These are phyloP conservation scores for Pollenia amentaria DNA, from an alignment of 2,888 invertebrate genomes.

Conservation along the genomic window DNA sequence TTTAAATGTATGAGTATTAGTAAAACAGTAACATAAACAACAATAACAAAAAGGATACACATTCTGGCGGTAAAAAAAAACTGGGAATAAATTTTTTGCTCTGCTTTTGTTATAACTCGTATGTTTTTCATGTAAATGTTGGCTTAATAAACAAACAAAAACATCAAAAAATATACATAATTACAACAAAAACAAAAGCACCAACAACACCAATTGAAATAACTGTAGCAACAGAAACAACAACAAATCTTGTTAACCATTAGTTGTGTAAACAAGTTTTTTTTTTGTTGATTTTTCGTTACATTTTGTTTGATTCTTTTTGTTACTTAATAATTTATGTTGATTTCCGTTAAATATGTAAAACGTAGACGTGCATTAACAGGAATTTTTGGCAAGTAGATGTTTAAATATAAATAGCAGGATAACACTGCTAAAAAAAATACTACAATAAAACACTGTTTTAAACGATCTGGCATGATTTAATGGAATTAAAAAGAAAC, in stretches of 20 bases:
- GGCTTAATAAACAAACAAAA: slow-evolving; percentile 47
- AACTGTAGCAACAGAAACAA: slow-evolving; percentile 12
- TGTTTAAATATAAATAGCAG: too few relatives aligned
- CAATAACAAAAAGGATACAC: slow-evolving; percentile 10
- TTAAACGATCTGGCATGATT: too few relatives aligned
- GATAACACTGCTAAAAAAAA: too few relatives aligned
- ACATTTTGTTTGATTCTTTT: slow-evolving; percentile 20
- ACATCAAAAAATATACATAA: slow-evolving; percentile 11
- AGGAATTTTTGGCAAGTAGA: neutral
- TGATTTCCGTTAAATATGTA: slow-evolving; percentile 46
- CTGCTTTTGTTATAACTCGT: neutral
- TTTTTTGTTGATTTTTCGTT: slow-evolving; percentile 13
- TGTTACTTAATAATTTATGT: slow-evolving; percentile 61
- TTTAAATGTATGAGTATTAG: neutral
- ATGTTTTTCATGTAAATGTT: slow-evolving; percentile 55
- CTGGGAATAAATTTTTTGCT: slow-evolving; percentile 10
- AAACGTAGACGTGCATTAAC: neutral
- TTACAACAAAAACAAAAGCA: neutral
- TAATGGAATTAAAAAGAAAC: too few relatives aligned
- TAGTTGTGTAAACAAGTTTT: slow-evolving; percentile 65
- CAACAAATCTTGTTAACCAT: slow-evolving; percentile 62
- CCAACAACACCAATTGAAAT: slow-evolving; percentile 1
- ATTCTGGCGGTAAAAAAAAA: slow-evolving; percentile 17
- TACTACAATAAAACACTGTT: too few relatives aligned
- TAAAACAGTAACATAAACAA: neutral